Evolutionary conservation across 2,113 vertebrate species (phyloP).

Genomic region (Loxodonta africana): DNA sequence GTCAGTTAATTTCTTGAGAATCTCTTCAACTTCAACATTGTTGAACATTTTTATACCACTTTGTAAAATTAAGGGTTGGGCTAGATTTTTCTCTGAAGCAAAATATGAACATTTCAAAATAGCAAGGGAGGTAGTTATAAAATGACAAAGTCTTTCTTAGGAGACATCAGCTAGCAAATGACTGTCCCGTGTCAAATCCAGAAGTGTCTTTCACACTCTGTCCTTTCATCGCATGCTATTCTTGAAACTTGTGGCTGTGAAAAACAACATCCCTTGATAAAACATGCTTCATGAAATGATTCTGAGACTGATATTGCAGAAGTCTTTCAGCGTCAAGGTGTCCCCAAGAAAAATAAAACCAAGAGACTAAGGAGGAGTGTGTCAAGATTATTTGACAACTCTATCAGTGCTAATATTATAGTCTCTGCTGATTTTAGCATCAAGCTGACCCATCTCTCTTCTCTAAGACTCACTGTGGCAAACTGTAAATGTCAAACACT

Average conservation of each 20-base stretch:
- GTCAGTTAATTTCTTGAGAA: neutral
- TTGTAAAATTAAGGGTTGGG: neutral
- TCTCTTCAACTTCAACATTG: neutral
- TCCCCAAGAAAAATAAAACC: neutral
- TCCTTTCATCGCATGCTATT: neutral
- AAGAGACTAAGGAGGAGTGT: neutral
- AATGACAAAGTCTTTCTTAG: neutral
- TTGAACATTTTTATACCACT: neutral
- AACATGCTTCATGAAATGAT: neutral
- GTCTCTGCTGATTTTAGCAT: constrained; percentile 10
- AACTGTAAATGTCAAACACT: constrained; percentile 64
- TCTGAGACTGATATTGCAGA: neutral
- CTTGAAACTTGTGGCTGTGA: neutral
- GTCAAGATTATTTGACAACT: neutral
- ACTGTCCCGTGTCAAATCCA: neutral
- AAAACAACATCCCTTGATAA: neutral
- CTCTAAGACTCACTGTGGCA: constrained; percentile 1
- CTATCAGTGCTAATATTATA: neutral
- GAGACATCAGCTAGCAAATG: fast-evolving
- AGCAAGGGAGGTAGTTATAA: neutral
- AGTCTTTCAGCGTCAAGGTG: neutral
- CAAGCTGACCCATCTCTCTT: constrained; percentile 18
- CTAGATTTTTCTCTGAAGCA: neutral
- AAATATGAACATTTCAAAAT: neutral
- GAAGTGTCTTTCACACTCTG: neutral